Percentiles rank a stretch among this genome's conserved stretches.
Evolutionary conservation across 2,797 vertebrate genomes (phyloP).

Genomic region (Eurystomus glaucurus): DNA sequence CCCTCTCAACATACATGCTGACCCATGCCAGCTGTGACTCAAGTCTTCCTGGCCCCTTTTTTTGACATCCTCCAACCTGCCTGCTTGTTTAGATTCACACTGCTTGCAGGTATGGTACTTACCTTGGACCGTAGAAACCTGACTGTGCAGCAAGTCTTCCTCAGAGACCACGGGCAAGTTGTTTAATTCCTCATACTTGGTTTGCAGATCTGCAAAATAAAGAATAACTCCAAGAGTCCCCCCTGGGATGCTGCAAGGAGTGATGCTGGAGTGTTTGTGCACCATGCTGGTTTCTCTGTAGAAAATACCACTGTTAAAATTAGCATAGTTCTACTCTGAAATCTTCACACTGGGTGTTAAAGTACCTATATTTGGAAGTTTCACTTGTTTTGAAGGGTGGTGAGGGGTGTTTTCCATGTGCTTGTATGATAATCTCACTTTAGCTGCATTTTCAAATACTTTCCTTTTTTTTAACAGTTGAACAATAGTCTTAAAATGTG

Average conservation of each 20-base stretch:
- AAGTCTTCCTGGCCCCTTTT: background rate
- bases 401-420: background rate
- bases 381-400: background rate
- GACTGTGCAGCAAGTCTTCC: background rate
- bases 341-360: background rate
- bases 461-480: background rate
- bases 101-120: background rate
- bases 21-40: slow-evolving; percentile 46
- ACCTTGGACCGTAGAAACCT: fast-evolving
- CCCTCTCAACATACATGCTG: background rate
- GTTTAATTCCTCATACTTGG: background rate
- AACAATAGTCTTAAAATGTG: background rate
- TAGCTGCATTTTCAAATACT: background rate
- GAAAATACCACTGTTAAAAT: background rate
- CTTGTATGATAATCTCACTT: background rate
- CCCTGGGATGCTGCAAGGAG: background rate
- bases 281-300: background rate
- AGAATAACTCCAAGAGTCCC: background rate
- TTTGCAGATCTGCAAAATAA: background rate
- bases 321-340: background rate
- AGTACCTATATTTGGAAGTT: background rate
- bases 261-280: background rate
- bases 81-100: background rate
- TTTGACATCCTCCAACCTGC: background rate
- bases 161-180: background rate